A percentile compares a stretch with the other conserved stretches of the same genome.
Conservation (phyloP, 2,113 vertebrate species). For the Elephas maximus region DNA sequence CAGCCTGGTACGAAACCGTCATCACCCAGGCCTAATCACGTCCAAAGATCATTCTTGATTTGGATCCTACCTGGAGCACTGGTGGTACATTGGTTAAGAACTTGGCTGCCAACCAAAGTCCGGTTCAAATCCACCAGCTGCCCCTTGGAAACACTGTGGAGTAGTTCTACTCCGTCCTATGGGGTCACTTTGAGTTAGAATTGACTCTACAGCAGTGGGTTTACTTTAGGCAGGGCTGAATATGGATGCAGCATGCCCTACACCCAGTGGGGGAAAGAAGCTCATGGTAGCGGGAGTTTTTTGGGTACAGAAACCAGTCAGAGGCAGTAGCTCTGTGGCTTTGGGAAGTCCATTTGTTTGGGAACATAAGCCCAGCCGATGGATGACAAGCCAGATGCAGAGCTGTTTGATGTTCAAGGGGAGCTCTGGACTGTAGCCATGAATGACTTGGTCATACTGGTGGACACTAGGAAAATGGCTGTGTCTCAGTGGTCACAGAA, state of each 20-base stretch:
- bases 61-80: too few relatives aligned
- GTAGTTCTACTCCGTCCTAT: too few relatives aligned
- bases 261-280: not conserved
- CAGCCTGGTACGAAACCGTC: rapidly evolving
- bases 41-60: too few relatives aligned
- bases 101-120: too few relatives aligned
- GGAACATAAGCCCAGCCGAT: not conserved
- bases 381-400: not conserved
- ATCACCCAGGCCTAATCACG: too few relatives aligned
- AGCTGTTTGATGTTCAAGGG: rapidly evolving
- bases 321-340: not conserved
- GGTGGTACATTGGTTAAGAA: too few relatives aligned
- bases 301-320: not conserved
- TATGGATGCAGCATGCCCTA: not conserved
- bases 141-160: too few relatives aligned
- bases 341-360: not conserved
- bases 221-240: not conserved
- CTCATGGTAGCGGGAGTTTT: not conserved
- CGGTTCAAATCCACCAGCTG: too few relatives aligned
- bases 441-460: rapidly evolving
- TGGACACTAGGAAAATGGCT: rapidly evolving
- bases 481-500: rapidly evolving
- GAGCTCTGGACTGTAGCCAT: not conserved
- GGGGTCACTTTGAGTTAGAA: too few relatives aligned
- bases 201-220: too few relatives aligned